Conservation (phyloP, 2,113 vertebrate genomes). For the Psilopogon haemacephalus region DNA sequence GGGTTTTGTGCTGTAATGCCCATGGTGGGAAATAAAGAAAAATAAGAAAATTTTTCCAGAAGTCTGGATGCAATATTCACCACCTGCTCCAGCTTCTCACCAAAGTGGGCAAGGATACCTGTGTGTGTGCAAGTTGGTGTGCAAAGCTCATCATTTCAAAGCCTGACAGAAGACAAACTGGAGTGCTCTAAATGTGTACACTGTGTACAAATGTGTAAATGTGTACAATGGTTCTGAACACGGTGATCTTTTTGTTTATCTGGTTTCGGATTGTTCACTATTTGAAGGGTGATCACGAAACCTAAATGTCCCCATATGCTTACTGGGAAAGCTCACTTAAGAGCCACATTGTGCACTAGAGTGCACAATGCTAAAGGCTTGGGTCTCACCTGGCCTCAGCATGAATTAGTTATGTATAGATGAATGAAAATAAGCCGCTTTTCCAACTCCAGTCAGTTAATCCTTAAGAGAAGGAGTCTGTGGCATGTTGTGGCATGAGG, state of each 20-base stretch:
- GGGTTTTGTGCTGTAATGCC: constrained; percentile 37
- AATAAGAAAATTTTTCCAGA: constrained; percentile 39
- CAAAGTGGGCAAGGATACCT: background rate
- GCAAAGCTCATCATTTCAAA: background rate
- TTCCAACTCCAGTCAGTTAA: background rate
- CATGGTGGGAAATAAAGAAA: constrained; percentile 56
- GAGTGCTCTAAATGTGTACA: background rate
- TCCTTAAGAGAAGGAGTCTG: background rate
- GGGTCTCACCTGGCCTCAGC: background rate
- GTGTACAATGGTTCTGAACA: background rate
- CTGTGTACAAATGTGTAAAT: no score
- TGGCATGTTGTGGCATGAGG: no score
- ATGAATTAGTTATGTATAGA: background rate
- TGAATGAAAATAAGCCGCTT: background rate
- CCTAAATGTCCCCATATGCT: background rate
- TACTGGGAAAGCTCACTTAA: background rate
- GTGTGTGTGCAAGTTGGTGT: background rate
- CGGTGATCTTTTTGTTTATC: background rate
- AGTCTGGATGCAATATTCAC: constrained; percentile 31
- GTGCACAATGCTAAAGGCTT: background rate
- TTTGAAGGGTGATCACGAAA: background rate
- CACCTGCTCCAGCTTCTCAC: background rate
- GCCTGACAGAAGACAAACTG: background rate
- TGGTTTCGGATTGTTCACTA: background rate
- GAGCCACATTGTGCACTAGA: background rate